Percentiles rank a stretch among this genome's conserved stretches.
These are phyloP conservation scores for Junonia oenone DNA, from an alignment of 2,888 invertebrate species.

Conservation along the genomic window DNA sequence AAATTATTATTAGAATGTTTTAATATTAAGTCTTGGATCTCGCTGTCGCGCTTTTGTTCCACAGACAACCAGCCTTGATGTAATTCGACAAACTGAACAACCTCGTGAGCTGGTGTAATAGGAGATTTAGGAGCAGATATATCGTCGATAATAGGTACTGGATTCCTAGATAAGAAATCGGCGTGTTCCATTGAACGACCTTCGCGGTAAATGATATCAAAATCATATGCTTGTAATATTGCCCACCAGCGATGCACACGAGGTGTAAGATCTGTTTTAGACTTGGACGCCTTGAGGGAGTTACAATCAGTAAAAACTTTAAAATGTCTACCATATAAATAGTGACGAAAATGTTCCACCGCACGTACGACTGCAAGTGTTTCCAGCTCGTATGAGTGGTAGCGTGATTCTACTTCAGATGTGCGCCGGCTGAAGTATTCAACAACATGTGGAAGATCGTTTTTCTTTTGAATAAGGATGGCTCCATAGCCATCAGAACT, in stretches of 20 bases:
- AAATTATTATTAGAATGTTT: slow-evolving; percentile 17
- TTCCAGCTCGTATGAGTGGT: not conserved
- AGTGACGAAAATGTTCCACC: slow-evolving; percentile 19
- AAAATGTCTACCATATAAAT: slow-evolving; percentile 16
- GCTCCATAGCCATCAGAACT: slow-evolving; percentile 29
- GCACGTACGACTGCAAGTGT: slow-evolving; percentile 30
- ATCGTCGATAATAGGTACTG: slow-evolving; percentile 1
- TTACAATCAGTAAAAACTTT: slow-evolving; percentile 19
- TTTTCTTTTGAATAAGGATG: slow-evolving; percentile 29
- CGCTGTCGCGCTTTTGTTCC: slow-evolving; percentile 30
- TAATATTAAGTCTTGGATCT: slow-evolving; percentile 24
- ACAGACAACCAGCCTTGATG: slow-evolving; percentile 32
- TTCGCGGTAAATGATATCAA: slow-evolving; percentile 30
- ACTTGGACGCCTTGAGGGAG: slow-evolving; percentile 23
- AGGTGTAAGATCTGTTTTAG: slow-evolving; percentile 34
- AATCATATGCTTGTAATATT: slow-evolving; percentile 27
- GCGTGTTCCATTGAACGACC: slow-evolving; percentile 33
- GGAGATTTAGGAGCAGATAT: no score
- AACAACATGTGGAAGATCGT: slow-evolving; percentile 27
- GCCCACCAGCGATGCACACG: slow-evolving; percentile 37
- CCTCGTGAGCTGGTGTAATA: no score
- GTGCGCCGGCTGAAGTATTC: slow-evolving; percentile 31
- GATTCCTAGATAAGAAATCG: slow-evolving; percentile 30
- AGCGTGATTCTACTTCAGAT: no score
- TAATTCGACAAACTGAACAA: slow-evolving; percentile 13